These are phyloP conservation scores for Muscicapa comitata DNA, from an alignment of 2,797 vertebrate genomes.

Conservation along the genomic window DNA sequence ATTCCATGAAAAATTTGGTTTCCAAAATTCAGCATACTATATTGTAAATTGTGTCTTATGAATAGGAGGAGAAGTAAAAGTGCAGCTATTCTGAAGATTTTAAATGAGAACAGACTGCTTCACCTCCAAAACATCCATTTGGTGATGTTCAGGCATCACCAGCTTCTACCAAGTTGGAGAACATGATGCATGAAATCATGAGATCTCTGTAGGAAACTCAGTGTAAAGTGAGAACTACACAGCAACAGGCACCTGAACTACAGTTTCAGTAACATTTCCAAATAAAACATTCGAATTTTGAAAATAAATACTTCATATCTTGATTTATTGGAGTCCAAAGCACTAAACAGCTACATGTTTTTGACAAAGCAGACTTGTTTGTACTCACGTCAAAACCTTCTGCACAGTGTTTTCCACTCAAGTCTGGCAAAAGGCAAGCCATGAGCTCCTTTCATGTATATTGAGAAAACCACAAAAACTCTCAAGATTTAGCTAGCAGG, in stretches of 20 bases:
- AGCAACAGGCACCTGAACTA: background rate
- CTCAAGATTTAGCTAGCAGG: background rate
- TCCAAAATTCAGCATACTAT: background rate
- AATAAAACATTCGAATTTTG: background rate
- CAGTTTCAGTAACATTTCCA: background rate
- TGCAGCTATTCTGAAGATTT: background rate
- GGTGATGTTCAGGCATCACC: background rate
- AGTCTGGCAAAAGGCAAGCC: background rate
- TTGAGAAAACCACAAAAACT: background rate
- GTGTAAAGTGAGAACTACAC: background rate
- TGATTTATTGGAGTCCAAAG: background rate
- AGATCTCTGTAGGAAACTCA: background rate
- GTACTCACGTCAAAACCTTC: background rate
- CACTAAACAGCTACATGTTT: background rate
- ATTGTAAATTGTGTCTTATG: background rate
- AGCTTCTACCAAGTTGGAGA: background rate
- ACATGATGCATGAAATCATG: background rate
- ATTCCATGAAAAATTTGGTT: background rate
- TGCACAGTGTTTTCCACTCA: background rate
- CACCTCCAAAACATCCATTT: background rate
- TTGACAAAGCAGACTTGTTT: background rate
- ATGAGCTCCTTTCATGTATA: background rate
- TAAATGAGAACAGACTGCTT: background rate
- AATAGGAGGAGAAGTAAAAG: background rate
- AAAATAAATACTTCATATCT: background rate